Conservation (phyloP, 2,888 invertebrate species). For the Acronicta leporina region DNA sequence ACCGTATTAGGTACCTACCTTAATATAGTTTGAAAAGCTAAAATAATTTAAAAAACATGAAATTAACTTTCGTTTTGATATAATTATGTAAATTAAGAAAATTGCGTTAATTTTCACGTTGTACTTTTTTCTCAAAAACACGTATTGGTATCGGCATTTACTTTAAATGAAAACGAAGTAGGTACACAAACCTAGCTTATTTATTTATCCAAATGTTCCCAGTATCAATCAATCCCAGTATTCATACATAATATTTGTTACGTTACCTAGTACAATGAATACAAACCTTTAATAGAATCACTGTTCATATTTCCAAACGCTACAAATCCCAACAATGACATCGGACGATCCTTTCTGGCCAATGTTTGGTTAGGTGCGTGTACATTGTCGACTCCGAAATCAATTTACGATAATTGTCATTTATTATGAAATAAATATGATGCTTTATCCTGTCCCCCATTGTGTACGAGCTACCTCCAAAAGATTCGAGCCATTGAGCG, state of each 20-base stretch:
- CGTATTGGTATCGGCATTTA: not conserved
- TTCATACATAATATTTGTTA: constrained; percentile 81
- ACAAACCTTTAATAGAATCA: constrained; percentile 74
- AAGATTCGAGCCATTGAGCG: constrained; percentile 76
- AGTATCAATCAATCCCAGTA: constrained; percentile 65
- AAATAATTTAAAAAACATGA: no score
- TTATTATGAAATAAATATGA: constrained; percentile 89
- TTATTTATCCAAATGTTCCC: constrained; percentile 58
- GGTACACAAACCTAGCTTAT: constrained; percentile 42
- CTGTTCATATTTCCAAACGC: constrained; percentile 66
- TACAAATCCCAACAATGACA: constrained; percentile 78
- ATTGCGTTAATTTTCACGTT: no score
- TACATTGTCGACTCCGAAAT: constrained; percentile 83
- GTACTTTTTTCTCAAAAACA: no score
- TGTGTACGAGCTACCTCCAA: constrained; percentile 72
- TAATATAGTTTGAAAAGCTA: no score
- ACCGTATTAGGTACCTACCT: no score
- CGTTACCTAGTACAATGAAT: constrained; percentile 75
- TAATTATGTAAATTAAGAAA: no score
- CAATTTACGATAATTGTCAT: constrained; percentile 89
- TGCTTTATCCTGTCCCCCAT: constrained; percentile 78
- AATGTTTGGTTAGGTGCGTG: constrained; percentile 92
- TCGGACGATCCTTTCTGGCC: constrained; percentile 88
- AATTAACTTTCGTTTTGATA: no score
- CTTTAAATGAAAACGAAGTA: constrained; percentile 16